Base-by-base conservation (phyloP, 2,888 invertebrate species). In the Euspilapteryx auroguttella region DNA sequence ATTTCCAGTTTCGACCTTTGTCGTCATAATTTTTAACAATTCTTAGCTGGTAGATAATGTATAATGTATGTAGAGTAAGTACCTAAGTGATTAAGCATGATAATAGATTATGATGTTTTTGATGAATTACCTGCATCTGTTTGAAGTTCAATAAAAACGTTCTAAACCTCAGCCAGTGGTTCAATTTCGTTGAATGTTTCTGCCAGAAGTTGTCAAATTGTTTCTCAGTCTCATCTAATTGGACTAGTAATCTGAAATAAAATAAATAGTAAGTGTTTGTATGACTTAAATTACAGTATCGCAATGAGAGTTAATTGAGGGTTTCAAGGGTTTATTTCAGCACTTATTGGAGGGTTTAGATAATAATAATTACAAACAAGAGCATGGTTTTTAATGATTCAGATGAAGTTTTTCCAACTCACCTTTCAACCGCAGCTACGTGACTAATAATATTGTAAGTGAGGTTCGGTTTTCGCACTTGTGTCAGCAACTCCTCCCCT, bases 181-280 rank as follows among this genome's bases (percentile, higher is more conserved):
- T 85, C 50, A 97, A 76, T 48, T 92, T 87, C 32, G 85, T 85
- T 45, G 93, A 91, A 78, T 97, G 96, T 47, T 88, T 86, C 31
- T 85, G 83, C 96, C 96, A 97, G 71, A 95, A 96, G 44, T 88
- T 86, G 59, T 94, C 94, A 63, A 98, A 96, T 38, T 92, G 90
- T 45, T 86, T 82, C 66, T 94, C 92, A 40, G 95, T 96, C 78
- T 95, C 95, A 61, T 94, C 94, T 50, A 95, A 75, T 75, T 95
- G 94, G 32, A 93, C 88, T 42, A 96, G 73, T 51, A 94, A 81
- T 64, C 95, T 91, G 71, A 42, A 79, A 56, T n/a, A n/a, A n/a
- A n/a, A n/a, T n/a, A n/a, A n/a, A n/a, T n/a, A n/a, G n/a, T n/a
- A n/a, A n/a, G n/a, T n/a, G n/a, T n/a, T n/a, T n/a, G n/a, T n/a